Conservation (phyloP, 2,113 vertebrate species). For the Ctenodactylus gundi region DNA sequence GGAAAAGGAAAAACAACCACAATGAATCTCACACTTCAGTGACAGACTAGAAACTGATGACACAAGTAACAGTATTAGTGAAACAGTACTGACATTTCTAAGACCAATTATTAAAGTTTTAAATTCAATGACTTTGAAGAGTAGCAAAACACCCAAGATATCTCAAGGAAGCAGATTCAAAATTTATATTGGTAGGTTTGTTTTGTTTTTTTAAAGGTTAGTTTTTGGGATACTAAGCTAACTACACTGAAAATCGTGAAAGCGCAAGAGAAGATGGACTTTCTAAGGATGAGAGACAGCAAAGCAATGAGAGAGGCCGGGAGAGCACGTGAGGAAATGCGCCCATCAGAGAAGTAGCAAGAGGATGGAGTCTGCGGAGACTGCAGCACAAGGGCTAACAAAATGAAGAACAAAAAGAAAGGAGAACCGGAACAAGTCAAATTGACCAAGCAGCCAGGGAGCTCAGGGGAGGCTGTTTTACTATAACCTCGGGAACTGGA, state of each 20-base stretch:
- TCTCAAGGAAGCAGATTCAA: background rate
- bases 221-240: no score
- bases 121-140: background rate
- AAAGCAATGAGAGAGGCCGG: background rate
- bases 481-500: background rate
- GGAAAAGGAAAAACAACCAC: background rate
- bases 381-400: background rate
- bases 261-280: background rate
- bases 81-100: no score
- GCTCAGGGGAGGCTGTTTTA: background rate
- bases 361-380: background rate
- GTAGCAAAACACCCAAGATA: background rate
- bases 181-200: background rate
- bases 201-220: no score
- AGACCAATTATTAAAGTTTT: no score
- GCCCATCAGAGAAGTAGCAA: background rate
- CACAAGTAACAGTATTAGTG: background rate
- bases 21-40: background rate
- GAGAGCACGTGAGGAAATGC: background rate
- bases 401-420: background rate
- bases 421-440: background rate
- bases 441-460: rapidly evolving
- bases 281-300: background rate
- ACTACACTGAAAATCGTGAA: background rate
- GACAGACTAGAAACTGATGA: background rate